Conservation (phyloP, 2,113 vertebrate genomes). For the Chiloscyllium plagiosum region DNA sequence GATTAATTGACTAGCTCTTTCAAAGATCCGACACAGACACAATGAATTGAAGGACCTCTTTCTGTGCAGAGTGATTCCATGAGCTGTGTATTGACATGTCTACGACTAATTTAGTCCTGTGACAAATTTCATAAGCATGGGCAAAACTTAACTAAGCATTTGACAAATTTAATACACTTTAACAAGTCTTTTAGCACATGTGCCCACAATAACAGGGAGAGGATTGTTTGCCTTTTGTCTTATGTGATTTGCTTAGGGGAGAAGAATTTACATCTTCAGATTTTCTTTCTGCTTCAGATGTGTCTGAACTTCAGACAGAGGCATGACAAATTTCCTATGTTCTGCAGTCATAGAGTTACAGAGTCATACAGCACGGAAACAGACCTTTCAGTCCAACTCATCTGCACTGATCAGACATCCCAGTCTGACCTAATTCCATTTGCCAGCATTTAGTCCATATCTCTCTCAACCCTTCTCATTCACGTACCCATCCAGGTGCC, state of each 20-base stretch:
- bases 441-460: too few species aligned
- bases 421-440: too few species aligned
- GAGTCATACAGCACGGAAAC: too few species aligned
- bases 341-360: too few species aligned
- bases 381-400: too few species aligned
- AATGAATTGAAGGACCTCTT: too few species aligned
- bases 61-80: neutral
- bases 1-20: neutral
- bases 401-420: too few species aligned
- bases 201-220: neutral
- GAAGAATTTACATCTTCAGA: neutral
- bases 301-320: neutral
- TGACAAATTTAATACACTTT: neutral
- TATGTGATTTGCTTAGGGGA: neutral
- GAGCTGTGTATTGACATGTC: neutral
- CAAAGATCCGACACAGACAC: neutral
- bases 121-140: neutral
- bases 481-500: too few species aligned
- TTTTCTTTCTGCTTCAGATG: neutral
- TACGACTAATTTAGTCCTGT: neutral
- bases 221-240: neutral
- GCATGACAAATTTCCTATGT: too few species aligned
- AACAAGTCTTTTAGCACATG: too few species aligned
- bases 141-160: neutral
- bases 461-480: too few species aligned